Evolutionary conservation across 2,113 vertebrate genomes (phyloP), one percentile per base, ranked within the genome.

Genomic region (Glareola pratincola): DNA sequence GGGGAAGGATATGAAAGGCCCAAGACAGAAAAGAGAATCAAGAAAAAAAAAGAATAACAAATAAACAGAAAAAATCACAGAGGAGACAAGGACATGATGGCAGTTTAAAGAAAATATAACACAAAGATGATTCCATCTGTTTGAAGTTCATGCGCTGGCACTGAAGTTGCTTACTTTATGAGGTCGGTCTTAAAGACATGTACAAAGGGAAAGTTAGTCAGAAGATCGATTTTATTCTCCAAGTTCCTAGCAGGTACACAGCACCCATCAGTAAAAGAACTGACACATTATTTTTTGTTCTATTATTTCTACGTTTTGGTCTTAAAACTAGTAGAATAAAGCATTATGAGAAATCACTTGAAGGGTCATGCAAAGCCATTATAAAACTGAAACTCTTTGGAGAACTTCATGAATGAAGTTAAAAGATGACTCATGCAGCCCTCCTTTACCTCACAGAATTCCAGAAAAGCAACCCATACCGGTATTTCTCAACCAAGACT

Each of bases 251-350:
- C 62, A 91, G 39, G 22, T 63, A 48, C 50, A 62, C 47, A 71
- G 34, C 47, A 88, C 76, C 81, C 37, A 92, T 93, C 73, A 92
- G 81, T 90, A 87, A 92, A 95, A 87, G 83, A 96, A 93, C 59
- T 0, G 3, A 67, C 59, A 32, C 34, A 47, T 32, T 59, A 50
- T 26, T 90, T 93, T 64, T 79, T 76, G 29, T 59, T 69, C 47
- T 48, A 21, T 48, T 48, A 48, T 19, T 48, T 48, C 47, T 48
- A 48, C 22, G 47, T 48, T 48, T 48, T 22, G 21, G 41, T 54
- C 59, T 79, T 71, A 78, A 75, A 89, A 75, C 4, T 34, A 78
- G 48, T 30, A 84, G 43, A 89, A 87, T 14, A 89, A 89, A 90
- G 9, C 50, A 21, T 43, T 68, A 50, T n/a, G 95, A 79, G 59